Evolutionary conservation across 2,113 vertebrate species (phyloP).

Genomic region (Anseranas semipalmata): DNA sequence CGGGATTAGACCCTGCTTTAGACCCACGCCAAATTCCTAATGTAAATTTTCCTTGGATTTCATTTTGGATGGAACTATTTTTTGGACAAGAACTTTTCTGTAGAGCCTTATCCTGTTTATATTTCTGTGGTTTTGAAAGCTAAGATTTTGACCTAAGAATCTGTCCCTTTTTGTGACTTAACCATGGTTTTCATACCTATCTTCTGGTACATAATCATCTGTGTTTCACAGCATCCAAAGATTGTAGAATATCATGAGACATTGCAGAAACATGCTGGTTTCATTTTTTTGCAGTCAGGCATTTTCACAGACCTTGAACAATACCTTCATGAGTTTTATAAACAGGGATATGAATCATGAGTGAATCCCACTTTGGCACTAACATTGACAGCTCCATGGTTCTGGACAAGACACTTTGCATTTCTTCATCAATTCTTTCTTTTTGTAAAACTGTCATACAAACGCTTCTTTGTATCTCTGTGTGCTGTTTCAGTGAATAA

Average conservation of each 20-base stretch:
- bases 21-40: background rate
- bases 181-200: background rate
- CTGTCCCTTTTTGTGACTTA: background rate
- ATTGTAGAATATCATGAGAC: background rate
- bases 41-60: background rate
- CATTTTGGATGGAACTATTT: background rate
- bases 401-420: background rate
- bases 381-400: background rate
- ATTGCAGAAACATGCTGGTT: background rate
- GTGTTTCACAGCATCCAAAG: background rate
- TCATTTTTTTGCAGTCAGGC: background rate
- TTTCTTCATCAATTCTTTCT: background rate
- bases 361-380: background rate
- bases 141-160: background rate
- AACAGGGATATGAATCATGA: background rate
- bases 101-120: background rate
- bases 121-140: background rate
- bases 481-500: background rate
- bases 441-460: background rate
- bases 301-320: background rate
- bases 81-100: background rate
- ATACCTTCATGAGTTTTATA: background rate
- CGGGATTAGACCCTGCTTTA: background rate
- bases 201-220: background rate
- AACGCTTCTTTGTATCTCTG: background rate